Base-by-base conservation (phyloP, 2,888 invertebrate species). In the Philereme vetulata region DNA sequence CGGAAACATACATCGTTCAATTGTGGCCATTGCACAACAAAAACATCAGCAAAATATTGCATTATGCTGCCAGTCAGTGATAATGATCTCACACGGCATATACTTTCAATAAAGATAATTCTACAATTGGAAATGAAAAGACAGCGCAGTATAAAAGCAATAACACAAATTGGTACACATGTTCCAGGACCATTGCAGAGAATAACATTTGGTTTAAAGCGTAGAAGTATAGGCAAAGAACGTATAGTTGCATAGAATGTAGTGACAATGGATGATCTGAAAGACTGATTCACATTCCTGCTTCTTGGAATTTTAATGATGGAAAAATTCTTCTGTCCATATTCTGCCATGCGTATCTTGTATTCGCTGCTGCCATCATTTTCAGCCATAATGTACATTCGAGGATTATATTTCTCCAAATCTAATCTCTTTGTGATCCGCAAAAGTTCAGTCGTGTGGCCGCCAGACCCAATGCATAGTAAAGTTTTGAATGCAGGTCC, bases 171-270 rank as follows among this genome's bases (percentile, higher is more conserved):
- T 4, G 99, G 99, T 62, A 99, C 94, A 85, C 99, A 99, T 5
- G 98, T 99, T 5, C 99, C 99, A 46, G 99, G 99, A 0, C 99
- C 99, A 91, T 99, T 98, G 86, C 97, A 98, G 50, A 98, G 88
- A 72, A 98, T 93, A 71, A 98, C 81, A 82, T 97, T 95, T 0
- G 99, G 98, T 66, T 93, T 93, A 72, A 95, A 93, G 51, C 86
- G 92, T 71, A 94, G 93, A 38, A 98, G 85, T 10, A 97, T 71
- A 59, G 96, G 96, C 74, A 97, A 81, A 54, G 95, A 94, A 71
- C 93, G 92, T 0, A 96, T 62, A n/a, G 94, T 92, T 0, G 98
- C 95, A 81, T 94, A 88, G 0, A 97, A 33, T 3, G 98, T 98
- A 50, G 96, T 96, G 68, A 95, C 93, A 45, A 98, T 77, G 10